A percentile compares a stretch with the other conserved stretches of the same genome.
Evolutionary conservation across 1,140 invertebrate species (phyloP).

Genomic region (Drosophila trapezifrons): DNA sequence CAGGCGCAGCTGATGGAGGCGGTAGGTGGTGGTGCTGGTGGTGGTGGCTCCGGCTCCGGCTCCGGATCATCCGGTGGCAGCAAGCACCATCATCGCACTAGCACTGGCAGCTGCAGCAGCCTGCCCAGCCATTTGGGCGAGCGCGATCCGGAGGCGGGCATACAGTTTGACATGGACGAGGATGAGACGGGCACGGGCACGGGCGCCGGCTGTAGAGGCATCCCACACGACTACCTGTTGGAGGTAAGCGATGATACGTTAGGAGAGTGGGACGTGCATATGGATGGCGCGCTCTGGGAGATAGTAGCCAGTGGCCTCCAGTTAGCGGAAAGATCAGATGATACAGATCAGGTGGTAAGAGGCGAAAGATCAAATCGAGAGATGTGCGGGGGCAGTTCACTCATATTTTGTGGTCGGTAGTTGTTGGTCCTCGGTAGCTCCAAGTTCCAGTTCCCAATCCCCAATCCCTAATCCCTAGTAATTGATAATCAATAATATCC

Average conservation of each 20-base stretch:
- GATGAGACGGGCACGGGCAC: constrained; percentile 21
- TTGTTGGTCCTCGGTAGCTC: not conserved
- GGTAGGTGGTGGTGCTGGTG: not conserved
- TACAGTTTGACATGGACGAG: constrained; percentile 57
- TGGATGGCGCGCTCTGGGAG: constrained; percentile 37
- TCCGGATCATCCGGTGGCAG: constrained; percentile 4
- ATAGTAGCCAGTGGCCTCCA: constrained; percentile 5
- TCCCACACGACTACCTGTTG: constrained; percentile 42
- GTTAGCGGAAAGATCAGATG: constrained; percentile 9
- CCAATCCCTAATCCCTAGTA: not conserved
- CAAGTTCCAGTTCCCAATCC: not conserved
- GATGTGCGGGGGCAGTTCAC: no score
- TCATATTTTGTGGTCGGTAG: no score
- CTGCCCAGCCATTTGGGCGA: constrained; percentile 54
- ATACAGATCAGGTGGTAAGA: constrained; percentile 21
- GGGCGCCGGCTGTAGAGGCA: not conserved
- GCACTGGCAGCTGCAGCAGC: constrained; percentile 56
- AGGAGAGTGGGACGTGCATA: constrained; percentile 30
- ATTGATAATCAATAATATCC: not conserved
- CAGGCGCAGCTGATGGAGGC: constrained; percentile 25
- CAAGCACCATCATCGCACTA: constrained; percentile 29
- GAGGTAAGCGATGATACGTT: constrained; percentile 57
- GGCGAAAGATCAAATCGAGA: not conserved
- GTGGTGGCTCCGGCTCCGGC: not conserved
- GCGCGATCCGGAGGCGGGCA: constrained; percentile 37